Base-by-base conservation (phyloP, 2,888 invertebrate species). In the Dorcus parallelipipedus region DNA sequence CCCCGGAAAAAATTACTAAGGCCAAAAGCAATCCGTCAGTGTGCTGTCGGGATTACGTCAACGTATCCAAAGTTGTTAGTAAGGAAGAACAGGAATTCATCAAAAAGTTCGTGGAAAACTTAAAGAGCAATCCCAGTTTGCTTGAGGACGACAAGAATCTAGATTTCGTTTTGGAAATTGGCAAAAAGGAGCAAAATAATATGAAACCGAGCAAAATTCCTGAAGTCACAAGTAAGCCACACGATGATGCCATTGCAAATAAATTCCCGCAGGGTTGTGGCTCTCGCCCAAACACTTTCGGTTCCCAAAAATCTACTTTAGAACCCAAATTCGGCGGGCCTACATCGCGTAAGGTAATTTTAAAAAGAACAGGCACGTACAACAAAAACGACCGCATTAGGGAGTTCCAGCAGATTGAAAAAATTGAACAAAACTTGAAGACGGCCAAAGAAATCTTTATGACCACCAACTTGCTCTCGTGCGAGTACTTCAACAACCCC, bases 381-480 rank as follows among this genome's bases (percentile, higher is more conserved):
- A 63, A 49, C 26, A 63, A 60, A 48, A 56, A 55, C 14, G 42
- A 59, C 1, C 51, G 52, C 9, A 42, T 56, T 2, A 43, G 49
- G 6, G 54, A 58, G 26, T 58, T 59, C n/a, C 51, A 52, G 33
- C 52, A 49, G 10, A 42, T 56, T 8, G 49, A 56, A 49, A 55
- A 9, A 17, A 52, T 55, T 7, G 59, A 71, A 55, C 52, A 69
- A 7, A 68, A 68, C 61, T 42, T 69, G 39, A 67, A 69, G 51
- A 67, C 62, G 9, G 65, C 72, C 1, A 60, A 69, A 40, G 60
- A 67, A 49, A 66, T 71, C 57, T 50, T 70, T 6, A 65, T 68
- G 9, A 65, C 60, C 38, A 49, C 68, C 3, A 64, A 66, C 58
- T 60, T 59, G 3, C 17, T 43, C 2, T 51, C 51, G 10, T 58